Evolutionary conservation across 2,113 vertebrate genomes (phyloP).

Genomic region (Varanus komodoensis): DNA sequence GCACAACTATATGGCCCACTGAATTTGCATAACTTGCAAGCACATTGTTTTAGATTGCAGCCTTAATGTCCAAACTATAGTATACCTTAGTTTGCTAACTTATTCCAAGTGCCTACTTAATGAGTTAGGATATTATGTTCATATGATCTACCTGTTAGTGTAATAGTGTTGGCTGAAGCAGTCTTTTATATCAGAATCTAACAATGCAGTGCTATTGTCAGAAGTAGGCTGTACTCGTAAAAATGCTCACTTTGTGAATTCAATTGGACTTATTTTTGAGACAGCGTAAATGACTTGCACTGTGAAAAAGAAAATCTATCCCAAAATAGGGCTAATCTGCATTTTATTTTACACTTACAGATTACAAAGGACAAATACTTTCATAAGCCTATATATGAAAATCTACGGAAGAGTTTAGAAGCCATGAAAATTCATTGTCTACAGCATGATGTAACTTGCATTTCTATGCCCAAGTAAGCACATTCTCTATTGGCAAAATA

Average conservation of each 20-base stretch:
- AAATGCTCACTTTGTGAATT: background rate
- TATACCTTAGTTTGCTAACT: background rate
- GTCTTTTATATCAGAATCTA: background rate
- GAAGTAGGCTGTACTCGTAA: background rate
- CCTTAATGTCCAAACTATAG: background rate
- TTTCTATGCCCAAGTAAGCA: slow-evolving; percentile 93
- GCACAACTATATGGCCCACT: background rate
- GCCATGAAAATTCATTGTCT: slow-evolving; percentile 89
- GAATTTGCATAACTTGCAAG: background rate
- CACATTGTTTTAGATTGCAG: background rate
- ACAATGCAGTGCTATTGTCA: background rate
- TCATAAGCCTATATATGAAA: slow-evolving; percentile 89
- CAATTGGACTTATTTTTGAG: background rate
- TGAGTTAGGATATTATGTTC: background rate
- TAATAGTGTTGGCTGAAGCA: background rate
- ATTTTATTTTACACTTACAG: slow-evolving; percentile 68
- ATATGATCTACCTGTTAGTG: background rate
- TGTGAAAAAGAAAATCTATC: background rate
- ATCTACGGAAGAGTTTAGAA: slow-evolving; percentile 84
- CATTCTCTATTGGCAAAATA: fast-evolving
- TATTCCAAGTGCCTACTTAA: background rate
- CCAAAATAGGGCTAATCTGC: background rate
- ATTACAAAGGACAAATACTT: slow-evolving; percentile 90
- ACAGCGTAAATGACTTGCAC: background rate
- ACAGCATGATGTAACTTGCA: slow-evolving; percentile 82